Evolutionary conservation across 2,113 vertebrate species (phyloP).

Genomic region (Antechinus flavipes): DNA sequence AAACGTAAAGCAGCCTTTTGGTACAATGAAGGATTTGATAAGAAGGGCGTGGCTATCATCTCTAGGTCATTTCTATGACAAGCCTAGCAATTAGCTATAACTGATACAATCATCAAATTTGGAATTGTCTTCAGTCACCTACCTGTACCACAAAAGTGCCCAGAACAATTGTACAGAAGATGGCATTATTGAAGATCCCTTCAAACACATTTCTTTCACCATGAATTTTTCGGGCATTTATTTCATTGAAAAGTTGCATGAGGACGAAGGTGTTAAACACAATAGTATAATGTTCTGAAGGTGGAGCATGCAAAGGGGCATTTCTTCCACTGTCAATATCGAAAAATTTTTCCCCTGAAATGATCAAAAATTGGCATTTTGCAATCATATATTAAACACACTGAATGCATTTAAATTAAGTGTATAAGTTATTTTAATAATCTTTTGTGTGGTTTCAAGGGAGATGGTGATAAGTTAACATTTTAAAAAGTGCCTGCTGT

Average conservation of each 20-base stretch:
- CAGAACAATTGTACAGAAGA: constrained; percentile 98
- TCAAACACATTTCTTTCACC: constrained; percentile 99
- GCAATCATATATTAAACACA: constrained; percentile 48
- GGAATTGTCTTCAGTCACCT: constrained; percentile 66
- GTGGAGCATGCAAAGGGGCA: constrained; percentile 94
- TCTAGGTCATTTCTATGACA: not conserved
- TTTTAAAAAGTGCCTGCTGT: not conserved
- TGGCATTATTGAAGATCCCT: constrained; percentile 97
- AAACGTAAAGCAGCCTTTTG: not conserved
- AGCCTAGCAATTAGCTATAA: not conserved
- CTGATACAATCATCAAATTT: constrained; percentile 12
- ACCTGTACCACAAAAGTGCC: constrained; percentile 98
- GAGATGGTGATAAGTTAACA: not conserved
- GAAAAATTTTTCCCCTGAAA: constrained; percentile 94
- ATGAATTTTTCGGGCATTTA: constrained; percentile 99
- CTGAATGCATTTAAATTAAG: constrained; percentile 27
- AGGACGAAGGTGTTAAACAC: constrained; percentile 99
- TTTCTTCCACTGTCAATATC: constrained; percentile 97
- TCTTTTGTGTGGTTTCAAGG: constrained; percentile 26
- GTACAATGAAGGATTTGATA: not conserved
- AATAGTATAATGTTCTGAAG: constrained; percentile 98
- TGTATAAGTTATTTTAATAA: not conserved
- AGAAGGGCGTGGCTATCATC: not conserved
- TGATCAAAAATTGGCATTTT: constrained; percentile 67
- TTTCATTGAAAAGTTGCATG: constrained; percentile 99